Evolutionary conservation across 2,888 invertebrate genomes (phyloP).

Genomic region (Hirtodrosophila confusa): DNA sequence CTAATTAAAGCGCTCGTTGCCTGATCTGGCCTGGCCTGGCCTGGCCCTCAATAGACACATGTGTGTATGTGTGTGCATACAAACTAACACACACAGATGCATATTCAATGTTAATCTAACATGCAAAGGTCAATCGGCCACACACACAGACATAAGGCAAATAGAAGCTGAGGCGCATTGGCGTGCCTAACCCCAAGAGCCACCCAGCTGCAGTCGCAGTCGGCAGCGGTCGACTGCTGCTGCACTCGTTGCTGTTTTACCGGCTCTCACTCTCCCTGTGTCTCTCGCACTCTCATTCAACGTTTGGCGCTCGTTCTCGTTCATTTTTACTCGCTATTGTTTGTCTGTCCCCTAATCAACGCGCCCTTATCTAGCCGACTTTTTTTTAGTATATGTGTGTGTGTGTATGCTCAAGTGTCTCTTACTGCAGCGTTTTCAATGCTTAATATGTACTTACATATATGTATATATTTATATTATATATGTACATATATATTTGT

Average conservation of each 20-base stretch:
- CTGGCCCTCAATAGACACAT: constrained; percentile 15
- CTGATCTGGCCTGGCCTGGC: constrained; percentile 7
- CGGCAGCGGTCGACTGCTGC: constrained; percentile 8
- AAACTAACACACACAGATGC: constrained; percentile 13
- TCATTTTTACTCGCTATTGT: constrained; percentile 73
- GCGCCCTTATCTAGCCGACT: constrained; percentile 73
- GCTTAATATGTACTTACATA: constrained; percentile 13
- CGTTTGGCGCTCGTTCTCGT: constrained; percentile 47
- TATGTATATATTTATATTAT: not conserved
- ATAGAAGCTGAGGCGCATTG: constrained; percentile 44
- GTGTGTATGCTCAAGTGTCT: constrained; percentile 44
- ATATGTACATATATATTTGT: too few relatives aligned
- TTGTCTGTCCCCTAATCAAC: constrained; percentile 66
- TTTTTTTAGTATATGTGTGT: constrained; percentile 23
- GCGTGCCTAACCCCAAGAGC: constrained; percentile 25
- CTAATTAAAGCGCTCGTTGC: constrained; percentile 51
- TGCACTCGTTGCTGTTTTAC: constrained; percentile 5
- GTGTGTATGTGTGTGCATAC: not conserved
- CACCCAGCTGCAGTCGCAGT: constrained; percentile 15
- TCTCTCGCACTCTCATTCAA: constrained; percentile 22
- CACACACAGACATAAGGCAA: constrained; percentile 3
- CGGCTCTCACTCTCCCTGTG: constrained; percentile 28
- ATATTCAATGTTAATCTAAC: constrained; percentile 74
- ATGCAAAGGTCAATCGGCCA: constrained; percentile 80
- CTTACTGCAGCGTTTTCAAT: constrained; percentile 11